Base-by-base conservation (phyloP, 2,797 vertebrate genomes). In the Clarias laeviceps region DNA sequence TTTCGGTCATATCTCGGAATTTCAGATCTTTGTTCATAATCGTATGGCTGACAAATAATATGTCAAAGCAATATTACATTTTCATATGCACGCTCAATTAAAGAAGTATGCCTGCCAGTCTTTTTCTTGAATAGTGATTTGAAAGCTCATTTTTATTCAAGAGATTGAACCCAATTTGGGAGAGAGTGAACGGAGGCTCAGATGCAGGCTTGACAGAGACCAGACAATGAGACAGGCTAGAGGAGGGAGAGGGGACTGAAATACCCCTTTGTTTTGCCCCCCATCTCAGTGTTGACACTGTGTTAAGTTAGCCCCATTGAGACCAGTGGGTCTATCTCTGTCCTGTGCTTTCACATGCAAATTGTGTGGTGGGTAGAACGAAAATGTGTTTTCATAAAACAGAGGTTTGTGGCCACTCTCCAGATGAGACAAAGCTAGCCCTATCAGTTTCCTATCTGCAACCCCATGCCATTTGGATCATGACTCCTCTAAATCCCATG, bases 341-440 rank as follows among this genome's bases (percentile, higher is more conserved):
- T 94, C 91, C 90, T 91, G 89, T 70, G 88, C 95, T 95, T 96
- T 96, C 94, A 96, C 95, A 96, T 96, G 95, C 90, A 96, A 95
- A 96, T 94, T 11, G 84, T 14, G 27, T 56, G 76, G 80, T n/a
- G 81, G 83, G 59, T 68, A 82, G 80, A 82, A 83, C 74, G 59
- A 82, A 92, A 94, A 94, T 95, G 66, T 93, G 93, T 93, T 94
- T 95, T 95, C 92, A 94, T 94, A 91, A 91, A 87, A 92, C 92
- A 93, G 92, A 94, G 89, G 66, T 90, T 84, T 94, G 93, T 95
- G 94, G 94, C 85, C 85, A 86, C 83, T 84, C 70, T 86, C 87
- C 85, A 89, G 81, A 86, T 54, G 72, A 82, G 86, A 80, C 82
- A 85, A 84, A 82, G 84, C 82, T 34, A 66, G 79, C 79, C 79